Conservation (phyloP, 2,797 vertebrate genomes). For the Silurus aristotelis region DNA sequence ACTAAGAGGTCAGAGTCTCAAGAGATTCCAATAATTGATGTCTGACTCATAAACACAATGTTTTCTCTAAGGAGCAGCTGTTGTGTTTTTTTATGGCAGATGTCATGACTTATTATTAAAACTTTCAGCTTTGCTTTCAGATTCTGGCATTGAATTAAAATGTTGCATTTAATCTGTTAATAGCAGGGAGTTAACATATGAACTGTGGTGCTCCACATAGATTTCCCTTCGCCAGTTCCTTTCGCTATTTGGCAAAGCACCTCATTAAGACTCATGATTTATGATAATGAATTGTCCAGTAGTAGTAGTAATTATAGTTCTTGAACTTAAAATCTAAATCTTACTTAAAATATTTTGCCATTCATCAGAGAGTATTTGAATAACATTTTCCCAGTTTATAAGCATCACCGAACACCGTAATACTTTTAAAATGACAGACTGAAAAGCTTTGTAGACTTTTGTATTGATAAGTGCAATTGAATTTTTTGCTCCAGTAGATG, state of each 20-base stretch:
- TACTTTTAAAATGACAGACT: neutral
- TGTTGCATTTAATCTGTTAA: neutral
- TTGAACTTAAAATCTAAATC: neutral
- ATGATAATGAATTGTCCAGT: neutral
- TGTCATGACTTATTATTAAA: constrained; percentile 25
- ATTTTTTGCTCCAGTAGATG: constrained; percentile 71
- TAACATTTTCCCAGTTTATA: neutral
- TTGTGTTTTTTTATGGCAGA: neutral
- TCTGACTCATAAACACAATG: constrained; percentile 3
- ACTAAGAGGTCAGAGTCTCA: constrained; percentile 14
- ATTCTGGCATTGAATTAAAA: constrained; percentile 11
- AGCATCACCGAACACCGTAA: neutral
- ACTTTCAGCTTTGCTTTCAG: neutral
- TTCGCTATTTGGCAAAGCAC: neutral
- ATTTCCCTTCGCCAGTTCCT: neutral
- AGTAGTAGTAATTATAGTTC: neutral
- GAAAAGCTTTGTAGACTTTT: neutral
- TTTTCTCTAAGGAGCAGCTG: constrained; percentile 24
- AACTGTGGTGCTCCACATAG: neutral
- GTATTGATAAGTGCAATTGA: neutral
- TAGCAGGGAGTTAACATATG: constrained; percentile 8
- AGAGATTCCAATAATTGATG: constrained; percentile 30
- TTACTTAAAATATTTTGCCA: neutral
- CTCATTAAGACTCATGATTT: neutral
- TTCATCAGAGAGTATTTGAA: neutral